Evolutionary conservation across 2,888 invertebrate genomes (phyloP).

Genomic region (Digitonthophagus gazella): DNA sequence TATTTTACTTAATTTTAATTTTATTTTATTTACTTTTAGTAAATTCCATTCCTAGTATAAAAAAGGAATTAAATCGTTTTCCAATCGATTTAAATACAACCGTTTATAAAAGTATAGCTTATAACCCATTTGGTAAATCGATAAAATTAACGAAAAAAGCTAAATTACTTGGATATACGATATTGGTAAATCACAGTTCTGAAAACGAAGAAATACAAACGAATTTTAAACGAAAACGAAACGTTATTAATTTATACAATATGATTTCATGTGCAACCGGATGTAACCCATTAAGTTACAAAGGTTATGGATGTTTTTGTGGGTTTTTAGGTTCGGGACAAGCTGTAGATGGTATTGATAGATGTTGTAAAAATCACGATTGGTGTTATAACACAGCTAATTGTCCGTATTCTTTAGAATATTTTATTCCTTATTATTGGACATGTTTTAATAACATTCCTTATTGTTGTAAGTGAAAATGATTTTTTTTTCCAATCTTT

Average conservation of each 20-base stretch:
- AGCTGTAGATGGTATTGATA: slow-evolving; percentile 79
- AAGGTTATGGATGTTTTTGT: slow-evolving; percentile 89
- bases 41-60: too few relatives aligned
- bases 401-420: slow-evolving; percentile 74
- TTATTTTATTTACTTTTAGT: too few relatives aligned
- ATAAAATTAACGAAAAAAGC: too few relatives aligned
- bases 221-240: slow-evolving; percentile 61
- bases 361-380: slow-evolving; percentile 84
- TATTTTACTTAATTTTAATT: too few relatives aligned
- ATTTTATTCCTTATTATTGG: slow-evolving; percentile 87
- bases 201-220: too few relatives aligned
- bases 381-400: slow-evolving; percentile 78
- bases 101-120: neutral
- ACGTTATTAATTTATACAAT: slow-evolving; percentile 77
- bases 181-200: too few relatives aligned
- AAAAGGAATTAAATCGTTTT: neutral
- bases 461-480: slow-evolving; percentile 64
- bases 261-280: slow-evolving; percentile 84
- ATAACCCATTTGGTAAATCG: neutral
- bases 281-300: slow-evolving; percentile 78
- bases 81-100: neutral
- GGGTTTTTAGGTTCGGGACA: slow-evolving; percentile 81
- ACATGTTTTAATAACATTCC: slow-evolving; percentile 76
- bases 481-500: neutral
- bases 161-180: neutral